Evolutionary conservation across 1,140 invertebrate genomes (phyloP), one percentile per base, ranked within the genome.

Genomic region (Drosophila sproati): DNA sequence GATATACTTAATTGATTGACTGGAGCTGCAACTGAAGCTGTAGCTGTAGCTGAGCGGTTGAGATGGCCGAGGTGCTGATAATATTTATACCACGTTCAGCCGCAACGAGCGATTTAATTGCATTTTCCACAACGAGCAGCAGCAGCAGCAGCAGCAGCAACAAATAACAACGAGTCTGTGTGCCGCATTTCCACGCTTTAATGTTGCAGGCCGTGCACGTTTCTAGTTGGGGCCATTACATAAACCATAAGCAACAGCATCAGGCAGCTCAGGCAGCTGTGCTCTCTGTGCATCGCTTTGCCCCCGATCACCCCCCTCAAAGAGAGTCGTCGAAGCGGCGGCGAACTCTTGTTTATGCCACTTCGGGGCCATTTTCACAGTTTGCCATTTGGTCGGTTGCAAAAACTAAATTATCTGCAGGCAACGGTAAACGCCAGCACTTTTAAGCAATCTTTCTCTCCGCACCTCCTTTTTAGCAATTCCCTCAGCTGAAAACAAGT

Each of bases 1-100:
- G 82, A 86, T 86, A 77, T 72, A 88, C 79, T 79, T 87, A 82
- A 87, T 87, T 87, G 83, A 87, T 88, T 88, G 83, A 87, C 76
- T 80, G 59, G 39, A 52, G 39, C 51, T 50, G 34, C 37, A 45
- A 43, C 69, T 48, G 51, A 54, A 34, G 20, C 20, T 20, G 20
- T 20, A 20, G 20, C 20, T 20, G 20, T 20, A 20, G 20, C 20
- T 20, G 20, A 20, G 20, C 20, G 1, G 20, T 20, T 20, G 4
- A 6, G 43, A 43, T 28, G 12, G 32, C 55, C 54, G 61, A 88
- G 83, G 83, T 82, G 83, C 77, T 78, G 83, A 87, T 87, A 78
- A 88, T 80, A 87, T 83, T 77, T 88, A 77, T 77, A 72, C 73
- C 82, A 86, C 60, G 78, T 85, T 60, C 73, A 62, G 62, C 31